phyloP scores from a whole-genome alignment of 2,113 vertebrate genomes.

The Hippocampus mohnikei region DNA sequence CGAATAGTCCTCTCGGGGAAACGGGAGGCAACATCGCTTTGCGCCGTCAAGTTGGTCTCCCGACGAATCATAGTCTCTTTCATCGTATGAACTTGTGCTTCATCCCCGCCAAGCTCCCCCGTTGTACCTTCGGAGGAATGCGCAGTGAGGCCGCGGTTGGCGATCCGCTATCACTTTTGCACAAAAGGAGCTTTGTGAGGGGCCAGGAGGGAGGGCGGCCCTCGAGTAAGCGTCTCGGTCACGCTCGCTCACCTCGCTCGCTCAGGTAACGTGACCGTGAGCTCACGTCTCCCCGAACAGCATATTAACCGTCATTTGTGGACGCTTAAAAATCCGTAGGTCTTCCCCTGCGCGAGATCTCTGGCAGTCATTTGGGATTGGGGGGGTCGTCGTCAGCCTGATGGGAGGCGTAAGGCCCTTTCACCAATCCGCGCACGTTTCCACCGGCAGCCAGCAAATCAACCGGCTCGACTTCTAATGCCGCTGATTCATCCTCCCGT shows the following conservation, averaged over 20 bases:
- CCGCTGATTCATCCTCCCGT: slow-evolving; percentile 22
- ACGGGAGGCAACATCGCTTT: slow-evolving; percentile 7
- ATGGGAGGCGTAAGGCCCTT: slow-evolving; percentile 13
- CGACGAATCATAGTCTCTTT: slow-evolving; percentile 31
- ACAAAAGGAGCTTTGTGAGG: slow-evolving; percentile 35
- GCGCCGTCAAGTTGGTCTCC: slow-evolving; percentile 15
- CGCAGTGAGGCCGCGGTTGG: slow-evolving; percentile 46
- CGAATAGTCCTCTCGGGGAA: slow-evolving; percentile 24
- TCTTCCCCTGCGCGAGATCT: slow-evolving; percentile 11
- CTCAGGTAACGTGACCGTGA: slow-evolving; percentile 1
- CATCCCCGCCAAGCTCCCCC: not conserved
- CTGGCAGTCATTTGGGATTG: slow-evolving; percentile 9
- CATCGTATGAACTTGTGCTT: slow-evolving; percentile 4
- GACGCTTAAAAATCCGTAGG: not conserved
- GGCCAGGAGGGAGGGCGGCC: slow-evolving; percentile 16
- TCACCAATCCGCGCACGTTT: slow-evolving; percentile 54
- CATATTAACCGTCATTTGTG: not conserved
- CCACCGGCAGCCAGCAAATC: slow-evolving; percentile 20
- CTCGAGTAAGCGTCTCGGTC: slow-evolving; percentile 5
- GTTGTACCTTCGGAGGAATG: slow-evolving; percentile 32
- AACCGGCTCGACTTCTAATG: slow-evolving; percentile 20
- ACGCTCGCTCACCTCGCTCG: not conserved
- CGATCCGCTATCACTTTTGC: slow-evolving; percentile 22
- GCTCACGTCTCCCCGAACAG: not conserved
- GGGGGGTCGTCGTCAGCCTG: slow-evolving; percentile 17